Percentiles rank a stretch among this genome's conserved stretches.
phyloP scores from a whole-genome alignment of 2,888 invertebrate genomes.

The Theodoxus fluviatilis region DNA sequence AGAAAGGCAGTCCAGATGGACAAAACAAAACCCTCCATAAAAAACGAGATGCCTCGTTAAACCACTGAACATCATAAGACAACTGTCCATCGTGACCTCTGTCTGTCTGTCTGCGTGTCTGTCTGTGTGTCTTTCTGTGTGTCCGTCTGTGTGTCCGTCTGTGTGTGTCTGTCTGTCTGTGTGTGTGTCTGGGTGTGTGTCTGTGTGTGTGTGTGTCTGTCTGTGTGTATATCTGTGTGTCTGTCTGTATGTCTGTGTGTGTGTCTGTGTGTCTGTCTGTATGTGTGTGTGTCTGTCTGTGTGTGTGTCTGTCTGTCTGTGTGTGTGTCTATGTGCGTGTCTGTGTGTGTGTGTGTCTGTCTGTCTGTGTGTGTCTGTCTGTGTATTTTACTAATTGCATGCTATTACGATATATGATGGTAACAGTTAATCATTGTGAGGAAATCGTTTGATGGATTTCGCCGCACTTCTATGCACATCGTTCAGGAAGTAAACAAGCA shows the following conservation, averaged over 20 bases:
- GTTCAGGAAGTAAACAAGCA: too few relatives aligned
- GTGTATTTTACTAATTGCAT: background rate
- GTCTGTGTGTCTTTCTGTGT: too few relatives aligned
- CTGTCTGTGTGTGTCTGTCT: background rate
- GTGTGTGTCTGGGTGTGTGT: constrained; percentile 10
- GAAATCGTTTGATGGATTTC: too few relatives aligned
- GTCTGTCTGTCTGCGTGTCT: too few relatives aligned
- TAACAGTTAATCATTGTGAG: too few relatives aligned
- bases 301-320: background rate
- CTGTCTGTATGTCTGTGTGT: background rate
- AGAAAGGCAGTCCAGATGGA: too few relatives aligned
- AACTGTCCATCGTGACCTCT: too few relatives aligned
- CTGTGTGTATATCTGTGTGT: background rate
- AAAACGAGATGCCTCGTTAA: too few relatives aligned
- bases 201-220: constrained; percentile 11
- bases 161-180: background rate
- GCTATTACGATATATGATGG: too few relatives aligned
- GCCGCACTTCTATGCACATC: too few relatives aligned
- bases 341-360: background rate
- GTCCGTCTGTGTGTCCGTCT: background rate
- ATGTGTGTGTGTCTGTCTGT: background rate
- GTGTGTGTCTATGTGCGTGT: background rate
- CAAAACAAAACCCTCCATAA: too few relatives aligned
- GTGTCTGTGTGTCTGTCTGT: constrained; percentile 5
- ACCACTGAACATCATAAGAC: too few relatives aligned